phyloP scores from a whole-genome alignment of 2,113 vertebrate genomes.

The Ammospiza nelsoni region DNA sequence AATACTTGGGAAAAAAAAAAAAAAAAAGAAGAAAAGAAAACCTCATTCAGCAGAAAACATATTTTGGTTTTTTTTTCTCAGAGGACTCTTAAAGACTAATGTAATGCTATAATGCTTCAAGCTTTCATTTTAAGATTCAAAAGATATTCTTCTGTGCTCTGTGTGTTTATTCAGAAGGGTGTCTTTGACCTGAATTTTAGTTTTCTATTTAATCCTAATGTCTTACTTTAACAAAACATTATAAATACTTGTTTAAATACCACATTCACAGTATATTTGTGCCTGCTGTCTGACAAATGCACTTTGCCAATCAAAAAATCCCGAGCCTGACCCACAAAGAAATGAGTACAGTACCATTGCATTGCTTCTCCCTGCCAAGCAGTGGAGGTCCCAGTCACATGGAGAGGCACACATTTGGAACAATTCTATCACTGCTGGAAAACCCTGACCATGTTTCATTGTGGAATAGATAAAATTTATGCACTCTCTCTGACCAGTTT shows the following conservation, averaged over 20 bases:
- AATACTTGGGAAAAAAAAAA: background rate
- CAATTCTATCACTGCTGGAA: background rate
- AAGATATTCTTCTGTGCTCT: background rate
- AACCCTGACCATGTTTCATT: background rate
- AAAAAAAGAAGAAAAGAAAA: background rate
- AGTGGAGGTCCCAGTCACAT: background rate
- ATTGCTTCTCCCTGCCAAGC: conserved; percentile 7
- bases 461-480: background rate
- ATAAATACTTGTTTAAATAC: background rate
- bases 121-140: background rate
- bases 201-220: background rate
- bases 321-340: background rate
- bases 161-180: background rate
- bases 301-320: background rate
- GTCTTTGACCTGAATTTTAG: conserved; percentile 27
- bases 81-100: conserved; percentile 25
- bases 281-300: background rate
- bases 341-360: background rate
- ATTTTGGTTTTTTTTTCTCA: background rate
- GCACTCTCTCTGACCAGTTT: background rate
- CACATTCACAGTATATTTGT: conserved; percentile 1
- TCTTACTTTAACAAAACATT: background rate
- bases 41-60: background rate
- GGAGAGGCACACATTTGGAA: background rate
- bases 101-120: background rate